Percentiles rank a stretch among this genome's conserved stretches.
Conservation (phyloP, 1,140 invertebrate genomes). For the Lepidotrigona ventralis region DNA sequence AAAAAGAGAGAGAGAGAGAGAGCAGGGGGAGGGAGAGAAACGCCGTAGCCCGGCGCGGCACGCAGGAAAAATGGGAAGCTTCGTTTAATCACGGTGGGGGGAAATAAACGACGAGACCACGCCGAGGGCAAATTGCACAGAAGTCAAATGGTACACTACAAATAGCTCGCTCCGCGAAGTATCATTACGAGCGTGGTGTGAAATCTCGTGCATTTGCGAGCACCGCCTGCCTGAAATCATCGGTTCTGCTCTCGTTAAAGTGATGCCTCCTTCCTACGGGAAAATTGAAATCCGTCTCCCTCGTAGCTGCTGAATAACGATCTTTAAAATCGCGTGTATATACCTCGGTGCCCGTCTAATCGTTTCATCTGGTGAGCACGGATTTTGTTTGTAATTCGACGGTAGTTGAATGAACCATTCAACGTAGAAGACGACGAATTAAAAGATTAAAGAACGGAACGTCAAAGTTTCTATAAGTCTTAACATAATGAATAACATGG, state of each 20-base stretch:
- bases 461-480: background rate
- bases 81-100: background rate
- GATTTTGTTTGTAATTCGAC: background rate
- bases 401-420: background rate
- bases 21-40: too few species aligned
- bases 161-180: slow-evolving; percentile 35
- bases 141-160: slow-evolving; percentile 15
- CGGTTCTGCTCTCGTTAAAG: slow-evolving; percentile 15
- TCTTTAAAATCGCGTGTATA: background rate
- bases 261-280: slow-evolving; percentile 2
- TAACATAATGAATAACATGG: background rate
- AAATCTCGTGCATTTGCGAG: slow-evolving; percentile 42
- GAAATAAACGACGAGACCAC: background rate
- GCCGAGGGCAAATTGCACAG: slow-evolving; percentile 27
- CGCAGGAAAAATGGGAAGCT: background rate
- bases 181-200: slow-evolving; percentile 46
- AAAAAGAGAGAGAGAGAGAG: too few species aligned
- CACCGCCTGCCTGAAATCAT: slow-evolving; percentile 24
- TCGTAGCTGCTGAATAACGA: slow-evolving; percentile 1
- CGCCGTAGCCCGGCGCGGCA: too few species aligned
- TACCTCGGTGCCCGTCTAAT: background rate
- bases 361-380: background rate
- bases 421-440: background rate
- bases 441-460: background rate
- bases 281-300: slow-evolving; percentile 49